These are phyloP conservation scores for Tetranychus cinnabarinus DNA, from an alignment of 1,140 invertebrate species.

Conservation along the genomic window DNA sequence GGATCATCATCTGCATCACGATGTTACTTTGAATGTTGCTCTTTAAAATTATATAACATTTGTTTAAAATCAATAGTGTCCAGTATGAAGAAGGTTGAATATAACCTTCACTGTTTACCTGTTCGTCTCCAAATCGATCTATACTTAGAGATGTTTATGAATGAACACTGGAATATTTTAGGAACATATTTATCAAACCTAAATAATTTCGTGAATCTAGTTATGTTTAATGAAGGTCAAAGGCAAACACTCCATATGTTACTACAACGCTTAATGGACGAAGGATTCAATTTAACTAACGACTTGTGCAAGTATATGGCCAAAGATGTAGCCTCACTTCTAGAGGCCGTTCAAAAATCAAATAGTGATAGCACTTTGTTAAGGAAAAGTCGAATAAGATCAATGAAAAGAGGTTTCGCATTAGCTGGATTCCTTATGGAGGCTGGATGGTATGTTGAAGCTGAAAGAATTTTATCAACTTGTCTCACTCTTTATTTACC, in stretches of 20 bases:
- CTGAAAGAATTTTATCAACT: background rate
- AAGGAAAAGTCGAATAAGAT: background rate
- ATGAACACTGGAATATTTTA: background rate
- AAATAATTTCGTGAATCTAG: background rate
- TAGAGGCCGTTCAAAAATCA: background rate
- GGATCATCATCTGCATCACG: too few species aligned
- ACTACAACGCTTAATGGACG: background rate
- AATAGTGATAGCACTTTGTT: background rate
- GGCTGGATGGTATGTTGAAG: constrained; percentile 1
- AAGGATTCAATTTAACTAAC: background rate
- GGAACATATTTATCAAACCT: background rate
- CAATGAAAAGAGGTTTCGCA: background rate
- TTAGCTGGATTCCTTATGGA: constrained; percentile 1
- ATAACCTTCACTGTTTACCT: background rate
- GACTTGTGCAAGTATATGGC: background rate
- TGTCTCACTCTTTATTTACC: background rate
- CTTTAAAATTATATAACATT: too few species aligned
- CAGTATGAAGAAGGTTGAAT: too few species aligned
- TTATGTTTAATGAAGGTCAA: background rate
- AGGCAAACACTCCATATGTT: background rate
- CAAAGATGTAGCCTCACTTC: background rate
- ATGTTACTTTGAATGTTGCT: too few species aligned
- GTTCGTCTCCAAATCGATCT: background rate
- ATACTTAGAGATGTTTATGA: background rate
- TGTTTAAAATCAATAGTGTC: too few species aligned